Evolutionary conservation across 1,140 invertebrate genomes (phyloP), one percentile per base, ranked within the genome.

Genomic region (Solen grandis): DNA sequence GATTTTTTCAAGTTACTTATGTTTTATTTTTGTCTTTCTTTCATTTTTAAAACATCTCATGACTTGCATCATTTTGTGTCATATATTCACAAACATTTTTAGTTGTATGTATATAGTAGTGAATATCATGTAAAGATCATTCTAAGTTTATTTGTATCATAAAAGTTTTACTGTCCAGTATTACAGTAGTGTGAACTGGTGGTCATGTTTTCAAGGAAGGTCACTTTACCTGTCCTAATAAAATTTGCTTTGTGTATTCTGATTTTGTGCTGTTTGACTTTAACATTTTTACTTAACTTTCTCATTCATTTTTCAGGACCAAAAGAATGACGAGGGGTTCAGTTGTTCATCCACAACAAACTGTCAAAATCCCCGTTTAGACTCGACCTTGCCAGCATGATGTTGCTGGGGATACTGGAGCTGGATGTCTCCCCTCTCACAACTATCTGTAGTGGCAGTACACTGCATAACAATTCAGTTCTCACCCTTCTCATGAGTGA

Each of bases 321-420:
- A 79, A 79, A 79, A 79, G 76, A 79, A 70, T 79, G 66, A 79
- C 52, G 8, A 55, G 76, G 27, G 55, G 62, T 1, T 55, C 74
- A 8, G 76, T 79, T 22, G 76, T 70, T 4, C 65, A 79, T 41
- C 76, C 76, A 69, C 76, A 69, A 68, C 76, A 55, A 5, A 79
- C 50, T 41, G 76, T 79, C 38, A 79, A 79, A 52, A 79, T 79
- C 52, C 66, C 76, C 27, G 76, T 79, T n/a, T 79, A 70, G 52
- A 33, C 33, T 25, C 3, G 59, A 62, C n/a, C n/a, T n/a, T n/a
- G n/a, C n/a, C n/a, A n/a, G n/a, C n/a, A n/a, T n/a, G n/a, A n/a
- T n/a, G n/a, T n/a, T n/a, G n/a, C n/a, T n/a, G n/a, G n/a, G n/a
- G n/a, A n/a, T n/a, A n/a, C n/a, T n/a, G n/a, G n/a, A n/a, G n/a